A percentile compares a stretch with the other conserved stretches of the same genome.
Evolutionary conservation across 2,888 invertebrate species (phyloP).

Genomic region (Rhingia campestris): DNA sequence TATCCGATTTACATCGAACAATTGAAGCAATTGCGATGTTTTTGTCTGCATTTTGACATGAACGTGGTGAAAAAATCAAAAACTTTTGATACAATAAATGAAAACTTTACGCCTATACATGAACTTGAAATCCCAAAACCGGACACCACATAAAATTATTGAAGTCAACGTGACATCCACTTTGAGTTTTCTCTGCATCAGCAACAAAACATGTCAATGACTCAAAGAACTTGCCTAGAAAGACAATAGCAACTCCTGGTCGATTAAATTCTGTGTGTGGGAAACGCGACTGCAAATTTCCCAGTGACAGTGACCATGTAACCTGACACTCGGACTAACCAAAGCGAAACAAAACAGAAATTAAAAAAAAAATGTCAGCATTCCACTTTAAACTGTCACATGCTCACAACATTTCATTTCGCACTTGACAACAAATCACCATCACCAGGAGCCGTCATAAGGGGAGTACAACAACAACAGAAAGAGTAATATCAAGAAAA

Average conservation of each 20-base stretch:
- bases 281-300: neutral
- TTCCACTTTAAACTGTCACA: slow-evolving; percentile 60
- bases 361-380: slow-evolving; percentile 8
- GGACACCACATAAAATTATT: too few relatives aligned
- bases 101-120: too few relatives aligned
- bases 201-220: too few relatives aligned
- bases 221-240: neutral
- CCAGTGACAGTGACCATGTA: slow-evolving; percentile 18
- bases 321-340: slow-evolving; percentile 30
- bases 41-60: too few relatives aligned
- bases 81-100: too few relatives aligned
- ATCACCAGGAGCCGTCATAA: slow-evolving; percentile 28
- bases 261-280: too few relatives aligned
- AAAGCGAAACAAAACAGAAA: neutral
- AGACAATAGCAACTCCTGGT: neutral
- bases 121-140: too few relatives aligned
- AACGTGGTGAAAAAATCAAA: too few relatives aligned
- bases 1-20: too few relatives aligned
- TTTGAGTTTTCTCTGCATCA: too few relatives aligned
- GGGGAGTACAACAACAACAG: slow-evolving; percentile 2
- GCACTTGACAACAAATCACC: slow-evolving; percentile 64
- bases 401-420: slow-evolving; percentile 65
- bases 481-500: neutral
- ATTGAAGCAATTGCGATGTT: too few relatives aligned
- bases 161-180: too few relatives aligned